Evolutionary conservation across 2,888 invertebrate species (phyloP).

Genomic region (Deladenus siricidicola): DNA sequence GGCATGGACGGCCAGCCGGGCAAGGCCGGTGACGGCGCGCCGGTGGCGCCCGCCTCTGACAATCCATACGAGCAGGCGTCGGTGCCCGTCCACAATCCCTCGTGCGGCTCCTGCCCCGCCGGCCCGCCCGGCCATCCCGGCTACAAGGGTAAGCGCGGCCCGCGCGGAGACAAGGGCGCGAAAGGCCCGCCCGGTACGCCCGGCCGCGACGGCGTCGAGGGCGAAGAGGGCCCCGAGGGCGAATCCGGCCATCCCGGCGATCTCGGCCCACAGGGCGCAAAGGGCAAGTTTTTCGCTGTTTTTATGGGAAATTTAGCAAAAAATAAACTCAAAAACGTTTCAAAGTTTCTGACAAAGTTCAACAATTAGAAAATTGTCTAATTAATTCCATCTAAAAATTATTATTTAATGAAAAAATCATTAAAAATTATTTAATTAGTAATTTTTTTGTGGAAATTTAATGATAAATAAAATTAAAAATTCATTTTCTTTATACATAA

Average conservation of each 20-base stretch:
- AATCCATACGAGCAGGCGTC: constrained; percentile 20
- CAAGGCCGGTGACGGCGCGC: constrained; percentile 23
- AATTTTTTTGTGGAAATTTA: too few relatives aligned
- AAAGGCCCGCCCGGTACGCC: constrained; percentile 21
- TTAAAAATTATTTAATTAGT: too few relatives aligned
- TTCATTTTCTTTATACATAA: too few relatives aligned
- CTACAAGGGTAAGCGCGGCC: constrained; percentile 45
- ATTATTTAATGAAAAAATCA: too few relatives aligned
- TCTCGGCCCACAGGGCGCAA: constrained; percentile 38
- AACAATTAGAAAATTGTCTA: too few relatives aligned
- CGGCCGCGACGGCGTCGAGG: constrained; percentile 39
- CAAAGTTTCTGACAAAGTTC: too few relatives aligned
- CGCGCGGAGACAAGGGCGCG: constrained; percentile 43
- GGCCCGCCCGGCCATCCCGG: constrained; percentile 46
- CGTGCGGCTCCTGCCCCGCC: constrained; percentile 36
- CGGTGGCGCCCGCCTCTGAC: constrained; percentile 7
- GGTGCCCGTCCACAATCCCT: not conserved
- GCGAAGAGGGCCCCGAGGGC: constrained; percentile 48
- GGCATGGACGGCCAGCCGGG: constrained; percentile 36
- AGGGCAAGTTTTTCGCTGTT: too few relatives aligned
- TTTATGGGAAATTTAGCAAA: too few relatives aligned
- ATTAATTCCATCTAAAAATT: too few relatives aligned
- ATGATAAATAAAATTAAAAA: too few relatives aligned
- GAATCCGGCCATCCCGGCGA: constrained; percentile 43
- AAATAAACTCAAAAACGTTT: too few relatives aligned